Evolutionary conservation across 2,888 invertebrate species (phyloP).

Genomic region (Hedychridium roseum): DNA sequence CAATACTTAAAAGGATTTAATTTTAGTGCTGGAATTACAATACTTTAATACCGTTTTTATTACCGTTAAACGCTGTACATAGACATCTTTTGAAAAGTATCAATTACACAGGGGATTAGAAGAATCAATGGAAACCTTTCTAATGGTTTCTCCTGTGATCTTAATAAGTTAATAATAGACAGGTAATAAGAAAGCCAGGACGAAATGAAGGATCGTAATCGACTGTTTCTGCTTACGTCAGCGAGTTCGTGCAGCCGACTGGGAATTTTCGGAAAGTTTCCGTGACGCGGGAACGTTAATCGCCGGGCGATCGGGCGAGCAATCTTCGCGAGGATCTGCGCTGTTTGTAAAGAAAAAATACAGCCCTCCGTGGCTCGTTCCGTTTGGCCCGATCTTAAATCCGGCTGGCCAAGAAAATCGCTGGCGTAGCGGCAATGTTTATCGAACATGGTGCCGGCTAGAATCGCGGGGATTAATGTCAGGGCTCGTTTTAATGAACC

Average conservation of each 20-base stretch:
- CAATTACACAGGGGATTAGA: too few relatives aligned
- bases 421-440: constrained; percentile 52
- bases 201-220: too few relatives aligned
- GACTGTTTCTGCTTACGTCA: constrained; percentile 14
- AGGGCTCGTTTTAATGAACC: constrained; percentile 53
- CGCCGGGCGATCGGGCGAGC: constrained; percentile 38
- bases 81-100: too few relatives aligned
- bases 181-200: too few relatives aligned
- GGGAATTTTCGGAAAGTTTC: constrained; percentile 25
- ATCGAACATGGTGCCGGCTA: constrained; percentile 57
- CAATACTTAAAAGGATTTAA: too few relatives aligned
- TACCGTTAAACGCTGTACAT: too few relatives aligned
- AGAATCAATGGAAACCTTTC: too few relatives aligned
- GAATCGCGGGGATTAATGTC: constrained; percentile 51
- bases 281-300: constrained; percentile 28
- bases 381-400: constrained; percentile 36
- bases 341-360: constrained; percentile 39
- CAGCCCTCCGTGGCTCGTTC: constrained; percentile 6
- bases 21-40: too few relatives aligned
- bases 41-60: too few relatives aligned
- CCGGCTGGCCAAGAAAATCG: constrained; percentile 43
- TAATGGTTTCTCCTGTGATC: too few relatives aligned
- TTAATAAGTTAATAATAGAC: too few relatives aligned
- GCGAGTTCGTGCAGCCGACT: constrained; percentile 38
- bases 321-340: constrained; percentile 37